Percentiles rank a stretch among this genome's conserved stretches.
Conservation (phyloP, 1,140 invertebrate species). For the Capitella teleta region DNA sequence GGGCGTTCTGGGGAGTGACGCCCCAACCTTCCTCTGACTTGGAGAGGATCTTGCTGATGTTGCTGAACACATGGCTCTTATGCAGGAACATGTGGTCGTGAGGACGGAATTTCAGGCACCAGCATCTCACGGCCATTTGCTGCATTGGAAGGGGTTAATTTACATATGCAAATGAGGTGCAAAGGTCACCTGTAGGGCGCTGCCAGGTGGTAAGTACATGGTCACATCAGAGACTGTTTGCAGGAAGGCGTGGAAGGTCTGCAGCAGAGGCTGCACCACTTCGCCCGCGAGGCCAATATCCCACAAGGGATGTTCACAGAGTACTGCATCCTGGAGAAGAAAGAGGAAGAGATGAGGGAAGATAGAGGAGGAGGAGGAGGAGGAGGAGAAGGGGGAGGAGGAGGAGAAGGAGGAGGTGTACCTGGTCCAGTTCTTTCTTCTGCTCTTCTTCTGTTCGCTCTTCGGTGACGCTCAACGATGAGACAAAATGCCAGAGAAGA, state of each 20-base stretch:
- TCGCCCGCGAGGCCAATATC: slow-evolving; percentile 67
- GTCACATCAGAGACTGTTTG: slow-evolving; percentile 87
- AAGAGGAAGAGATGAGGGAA: not conserved
- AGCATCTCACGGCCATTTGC: slow-evolving; percentile 85
- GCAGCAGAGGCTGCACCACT: slow-evolving; percentile 59
- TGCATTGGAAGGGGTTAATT: too few relatives aligned
- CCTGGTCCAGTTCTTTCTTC: slow-evolving; percentile 20
- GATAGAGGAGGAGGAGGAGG: not conserved
- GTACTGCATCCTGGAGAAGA: not conserved
- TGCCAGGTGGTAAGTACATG: slow-evolving; percentile 74
- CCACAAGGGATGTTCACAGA: slow-evolving; percentile 67
- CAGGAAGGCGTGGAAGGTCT: slow-evolving; percentile 74
- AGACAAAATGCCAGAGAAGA: slow-evolving; percentile 88
- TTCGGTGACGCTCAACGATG: too few relatives aligned
- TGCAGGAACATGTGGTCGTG: slow-evolving; percentile 89
- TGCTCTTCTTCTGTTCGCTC: slow-evolving; percentile 19
- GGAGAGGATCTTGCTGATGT: slow-evolving; percentile 90
- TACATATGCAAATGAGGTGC: not conserved
- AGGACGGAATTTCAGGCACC: slow-evolving; percentile 76
- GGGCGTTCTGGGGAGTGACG: not conserved
- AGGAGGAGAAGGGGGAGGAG: not conserved
- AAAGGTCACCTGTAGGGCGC: slow-evolving; percentile 50
- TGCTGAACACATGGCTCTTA: slow-evolving; percentile 82
- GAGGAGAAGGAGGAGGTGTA: not conserved
- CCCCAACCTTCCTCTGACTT: slow-evolving; percentile 66